Evolutionary conservation across 2,888 invertebrate genomes (phyloP).

Genomic region (Drosophila pullipes): DNA sequence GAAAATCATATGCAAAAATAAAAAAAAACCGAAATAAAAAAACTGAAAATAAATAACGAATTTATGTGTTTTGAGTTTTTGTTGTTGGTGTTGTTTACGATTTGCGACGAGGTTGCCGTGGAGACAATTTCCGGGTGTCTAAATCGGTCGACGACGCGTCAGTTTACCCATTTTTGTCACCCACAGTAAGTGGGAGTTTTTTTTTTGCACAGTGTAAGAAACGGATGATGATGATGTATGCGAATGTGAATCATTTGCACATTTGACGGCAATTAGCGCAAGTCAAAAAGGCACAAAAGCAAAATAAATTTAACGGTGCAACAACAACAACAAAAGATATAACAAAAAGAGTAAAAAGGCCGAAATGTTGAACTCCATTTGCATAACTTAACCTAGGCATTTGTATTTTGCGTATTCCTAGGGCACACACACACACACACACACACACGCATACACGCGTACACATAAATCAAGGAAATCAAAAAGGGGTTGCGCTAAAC

Average conservation of each 20-base stretch:
- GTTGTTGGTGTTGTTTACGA: conserved; percentile 13
- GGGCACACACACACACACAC: conserved; percentile 3
- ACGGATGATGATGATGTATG: neutral
- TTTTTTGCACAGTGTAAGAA: neutral
- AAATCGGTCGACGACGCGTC: conserved; percentile 60
- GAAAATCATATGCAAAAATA: conserved; percentile 18
- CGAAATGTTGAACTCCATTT: conserved; percentile 46
- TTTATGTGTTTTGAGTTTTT: conserved; percentile 10
- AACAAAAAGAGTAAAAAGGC: neutral
- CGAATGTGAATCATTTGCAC: conserved; percentile 36
- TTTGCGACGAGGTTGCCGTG: conserved; percentile 17
- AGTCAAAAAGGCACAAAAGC: conserved; percentile 36
- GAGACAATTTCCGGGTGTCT: conserved; percentile 76
- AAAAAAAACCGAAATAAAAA: neutral
- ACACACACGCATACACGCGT: too few species aligned
- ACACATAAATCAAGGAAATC: conserved; percentile 48
- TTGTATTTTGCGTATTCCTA: conserved; percentile 17
- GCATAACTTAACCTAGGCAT: conserved; percentile 65
- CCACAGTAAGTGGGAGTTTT: conserved; percentile 21
- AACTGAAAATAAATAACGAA: conserved; percentile 8
- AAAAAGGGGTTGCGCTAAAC: conserved; percentile 30
- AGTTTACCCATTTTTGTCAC: conserved; percentile 17
- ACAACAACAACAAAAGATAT: conserved; percentile 6
- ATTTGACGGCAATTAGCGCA: conserved; percentile 49
- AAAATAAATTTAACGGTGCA: conserved; percentile 2